These are phyloP conservation scores for Lagopus muta DNA, from an alignment of 2,113 vertebrate species.

Conservation along the genomic window DNA sequence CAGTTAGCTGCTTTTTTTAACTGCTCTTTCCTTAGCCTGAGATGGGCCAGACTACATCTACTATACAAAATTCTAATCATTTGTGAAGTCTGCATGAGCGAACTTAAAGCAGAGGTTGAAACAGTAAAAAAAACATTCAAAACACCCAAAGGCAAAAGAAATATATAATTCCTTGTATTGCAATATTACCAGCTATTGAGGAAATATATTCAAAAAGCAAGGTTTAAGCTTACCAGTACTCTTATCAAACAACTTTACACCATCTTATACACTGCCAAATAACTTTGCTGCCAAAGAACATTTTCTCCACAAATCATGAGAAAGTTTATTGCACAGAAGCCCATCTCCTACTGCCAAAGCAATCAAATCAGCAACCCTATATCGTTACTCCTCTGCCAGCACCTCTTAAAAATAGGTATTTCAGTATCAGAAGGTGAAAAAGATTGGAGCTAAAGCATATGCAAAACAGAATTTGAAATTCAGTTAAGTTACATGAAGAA, in stretches of 20 bases:
- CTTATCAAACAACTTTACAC: neutral
- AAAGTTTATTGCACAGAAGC: neutral
- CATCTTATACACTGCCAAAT: neutral
- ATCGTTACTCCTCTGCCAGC: neutral
- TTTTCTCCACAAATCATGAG: neutral
- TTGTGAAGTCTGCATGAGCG: neutral
- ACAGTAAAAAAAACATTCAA: neutral
- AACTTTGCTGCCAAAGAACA: neutral
- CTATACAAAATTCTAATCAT: neutral
- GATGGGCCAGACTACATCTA: neutral
- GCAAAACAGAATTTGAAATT: neutral
- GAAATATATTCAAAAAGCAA: neutral
- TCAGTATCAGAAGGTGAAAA: neutral
- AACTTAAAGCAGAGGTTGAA: neutral
- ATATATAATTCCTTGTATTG: neutral
- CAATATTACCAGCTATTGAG: neutral
- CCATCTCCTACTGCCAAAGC: neutral
- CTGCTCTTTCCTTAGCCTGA: neutral
- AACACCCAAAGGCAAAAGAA: neutral
- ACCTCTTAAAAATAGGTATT: neutral
- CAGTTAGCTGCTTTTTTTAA: neutral
- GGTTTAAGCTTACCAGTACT: neutral
- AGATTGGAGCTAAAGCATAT: neutral
- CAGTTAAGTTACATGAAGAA: neutral
- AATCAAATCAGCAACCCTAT: neutral